Conservation (phyloP, 2,888 invertebrate genomes). For the Andricus quercusramuli region DNA sequence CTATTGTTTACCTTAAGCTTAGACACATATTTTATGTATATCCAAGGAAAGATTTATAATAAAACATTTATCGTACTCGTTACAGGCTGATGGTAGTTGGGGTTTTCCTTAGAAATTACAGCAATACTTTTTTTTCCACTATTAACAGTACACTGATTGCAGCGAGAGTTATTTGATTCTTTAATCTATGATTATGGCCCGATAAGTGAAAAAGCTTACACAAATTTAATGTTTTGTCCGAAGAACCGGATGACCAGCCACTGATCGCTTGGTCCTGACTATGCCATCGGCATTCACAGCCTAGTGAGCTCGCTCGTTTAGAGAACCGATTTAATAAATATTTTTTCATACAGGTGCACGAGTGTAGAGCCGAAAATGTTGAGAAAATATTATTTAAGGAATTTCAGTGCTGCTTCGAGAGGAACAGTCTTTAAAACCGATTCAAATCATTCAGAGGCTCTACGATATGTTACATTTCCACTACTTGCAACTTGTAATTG, state of each 20-base stretch:
- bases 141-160: constrained; percentile 44
- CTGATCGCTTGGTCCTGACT: constrained; percentile 33
- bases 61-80: constrained; percentile 51
- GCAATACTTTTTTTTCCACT: constrained; percentile 30
- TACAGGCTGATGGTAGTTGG: constrained; percentile 40
- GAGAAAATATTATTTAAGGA: constrained; percentile 41
- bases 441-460: constrained; percentile 9
- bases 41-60: constrained; percentile 49
- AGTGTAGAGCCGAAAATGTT: constrained; percentile 41
- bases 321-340: constrained; percentile 51
- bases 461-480: constrained; percentile 31
- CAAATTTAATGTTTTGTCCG: constrained; percentile 20
- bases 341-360: constrained; percentile 46
- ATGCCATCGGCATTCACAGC: constrained; percentile 55
- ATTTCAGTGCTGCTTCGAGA: constrained; percentile 7
- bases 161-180: constrained; percentile 48
- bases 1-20: constrained; percentile 40
- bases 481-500: not conserved
- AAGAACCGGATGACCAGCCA: constrained; percentile 38
- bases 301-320: constrained; percentile 56
- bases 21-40: constrained; percentile 44
- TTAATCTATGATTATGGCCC: constrained; percentile 43
- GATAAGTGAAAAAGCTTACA: constrained; percentile 44
- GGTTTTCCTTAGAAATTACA: constrained; percentile 30
- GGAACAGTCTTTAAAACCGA: constrained; percentile 30